phyloP scores from a whole-genome alignment of 2,113 vertebrate species.

The Ctenomys sociabilis region DNA sequence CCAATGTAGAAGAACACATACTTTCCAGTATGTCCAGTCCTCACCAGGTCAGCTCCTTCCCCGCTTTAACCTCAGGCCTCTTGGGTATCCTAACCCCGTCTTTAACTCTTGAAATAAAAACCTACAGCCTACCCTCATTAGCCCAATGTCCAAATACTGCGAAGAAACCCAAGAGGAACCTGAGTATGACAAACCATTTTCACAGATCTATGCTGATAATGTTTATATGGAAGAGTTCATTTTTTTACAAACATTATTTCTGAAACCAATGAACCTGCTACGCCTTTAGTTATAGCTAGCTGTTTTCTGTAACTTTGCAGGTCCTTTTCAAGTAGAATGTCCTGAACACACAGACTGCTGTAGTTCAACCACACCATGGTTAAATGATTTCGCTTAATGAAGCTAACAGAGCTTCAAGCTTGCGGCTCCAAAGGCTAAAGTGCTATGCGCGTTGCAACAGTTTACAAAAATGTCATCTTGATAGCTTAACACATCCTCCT shows the following conservation, averaged over 20 bases:
- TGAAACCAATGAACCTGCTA: background rate
- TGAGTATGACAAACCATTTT: background rate
- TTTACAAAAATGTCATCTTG: background rate
- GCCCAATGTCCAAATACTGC: background rate
- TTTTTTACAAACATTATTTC: background rate
- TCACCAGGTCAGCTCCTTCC: background rate
- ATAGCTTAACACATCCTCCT: background rate
- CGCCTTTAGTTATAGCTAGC: background rate
- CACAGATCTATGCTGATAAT: background rate
- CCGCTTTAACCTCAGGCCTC: background rate
- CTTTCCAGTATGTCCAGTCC: background rate
- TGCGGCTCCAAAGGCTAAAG: background rate
- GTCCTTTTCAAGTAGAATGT: background rate
- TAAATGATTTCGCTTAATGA: background rate
- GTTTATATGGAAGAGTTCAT: background rate
- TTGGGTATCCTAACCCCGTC: background rate
- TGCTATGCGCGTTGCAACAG: background rate
- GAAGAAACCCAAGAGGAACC: background rate
- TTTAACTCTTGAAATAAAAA: slow-evolving; percentile 38
- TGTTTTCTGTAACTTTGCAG: background rate
- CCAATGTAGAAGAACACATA: background rate
- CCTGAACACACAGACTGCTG: background rate
- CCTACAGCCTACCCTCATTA: background rate
- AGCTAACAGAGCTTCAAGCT: background rate
- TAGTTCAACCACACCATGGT: background rate